Evolutionary conservation across 2,797 vertebrate genomes (phyloP).

Genomic region (Lacerta bilineata): DNA sequence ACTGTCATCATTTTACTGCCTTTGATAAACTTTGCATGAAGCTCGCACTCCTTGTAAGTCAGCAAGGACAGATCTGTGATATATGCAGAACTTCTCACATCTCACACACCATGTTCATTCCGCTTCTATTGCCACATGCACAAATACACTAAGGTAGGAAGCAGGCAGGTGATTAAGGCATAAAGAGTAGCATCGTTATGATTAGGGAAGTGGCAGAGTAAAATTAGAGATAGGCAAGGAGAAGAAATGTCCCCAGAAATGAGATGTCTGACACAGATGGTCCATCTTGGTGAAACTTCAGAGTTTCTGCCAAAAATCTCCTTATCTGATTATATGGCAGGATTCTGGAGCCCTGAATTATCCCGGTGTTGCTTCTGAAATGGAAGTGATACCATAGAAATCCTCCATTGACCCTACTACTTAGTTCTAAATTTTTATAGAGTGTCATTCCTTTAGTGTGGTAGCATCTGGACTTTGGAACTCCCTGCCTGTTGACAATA

Average conservation of each 20-base stretch:
- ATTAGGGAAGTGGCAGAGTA: not conserved
- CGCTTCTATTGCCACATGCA: not conserved
- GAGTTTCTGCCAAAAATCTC: not conserved
- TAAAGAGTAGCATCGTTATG: not conserved
- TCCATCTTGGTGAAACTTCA: not conserved
- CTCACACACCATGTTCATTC: not conserved
- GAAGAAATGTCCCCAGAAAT: too few relatives aligned
- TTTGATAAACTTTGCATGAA: not conserved
- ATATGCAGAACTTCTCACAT: not conserved
- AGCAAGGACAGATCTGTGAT: not conserved
- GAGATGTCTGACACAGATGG: too few relatives aligned
- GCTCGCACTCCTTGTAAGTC: not conserved
- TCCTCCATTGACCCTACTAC: not conserved
- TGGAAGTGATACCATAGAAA: not conserved
- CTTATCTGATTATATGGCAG: not conserved
- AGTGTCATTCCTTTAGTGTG: too few relatives aligned
- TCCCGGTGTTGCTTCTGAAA: not conserved
- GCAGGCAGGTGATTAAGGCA: not conserved
- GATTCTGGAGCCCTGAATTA: not conserved
- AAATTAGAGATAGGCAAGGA: not conserved
- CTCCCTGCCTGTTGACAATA: too few relatives aligned
- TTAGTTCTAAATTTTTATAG: too few relatives aligned
- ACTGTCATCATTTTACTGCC: not conserved
- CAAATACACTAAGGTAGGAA: not conserved
- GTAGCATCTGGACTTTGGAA: too few relatives aligned